Base-by-base conservation (phyloP, 2,888 invertebrate species). In the Dexiosoma caninum region DNA sequence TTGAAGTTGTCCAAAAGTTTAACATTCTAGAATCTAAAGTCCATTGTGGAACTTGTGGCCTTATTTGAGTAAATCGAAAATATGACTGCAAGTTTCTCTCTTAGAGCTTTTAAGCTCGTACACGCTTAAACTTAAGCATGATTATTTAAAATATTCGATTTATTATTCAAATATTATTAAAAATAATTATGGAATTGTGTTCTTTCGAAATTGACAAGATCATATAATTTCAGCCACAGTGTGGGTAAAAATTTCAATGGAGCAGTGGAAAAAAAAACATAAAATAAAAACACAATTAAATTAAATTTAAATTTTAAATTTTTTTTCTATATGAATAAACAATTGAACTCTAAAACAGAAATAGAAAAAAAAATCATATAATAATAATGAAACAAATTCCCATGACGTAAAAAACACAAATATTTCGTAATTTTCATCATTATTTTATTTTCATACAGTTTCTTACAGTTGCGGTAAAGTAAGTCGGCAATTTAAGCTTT, bases 401-500 rank as follows among this genome's bases (percentile, higher is more conserved):
- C 81, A 81, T 81, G 77, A 81, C 81, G 81, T 74, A 81, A 35
- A 57, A 64, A 44, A 64, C 27, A 55, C 10, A 53, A 66, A 66
- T 69, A 74, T 81, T 77, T 81, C 77, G 72, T 77, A 81, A 81
- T 72, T 49, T 70, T 67, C 57, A 49, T 46, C 27, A 32, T 64
- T 14, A 30, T 44, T 40, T 10, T 30, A 21, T 74, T 37, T 72
- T 66, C 57, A 51, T 46, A n/a, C 32, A 37, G 37, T 76, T 70
- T 70, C 62, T 49, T 71, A 59, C 64, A 69, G 51, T 75, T 59
- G 70, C 53, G 60, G 67, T 57, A 78, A 74, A 74, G 49, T 69
- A 78, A 78, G 72, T 62, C 77, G 55, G 75, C 81, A 82, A 79
- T 79, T 82, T 82, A 82, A 82, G 67, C 76, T 82, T 72, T 76